Evolutionary conservation across 2,797 vertebrate species (phyloP).

Genomic region (Sciurus carolinensis): DNA sequence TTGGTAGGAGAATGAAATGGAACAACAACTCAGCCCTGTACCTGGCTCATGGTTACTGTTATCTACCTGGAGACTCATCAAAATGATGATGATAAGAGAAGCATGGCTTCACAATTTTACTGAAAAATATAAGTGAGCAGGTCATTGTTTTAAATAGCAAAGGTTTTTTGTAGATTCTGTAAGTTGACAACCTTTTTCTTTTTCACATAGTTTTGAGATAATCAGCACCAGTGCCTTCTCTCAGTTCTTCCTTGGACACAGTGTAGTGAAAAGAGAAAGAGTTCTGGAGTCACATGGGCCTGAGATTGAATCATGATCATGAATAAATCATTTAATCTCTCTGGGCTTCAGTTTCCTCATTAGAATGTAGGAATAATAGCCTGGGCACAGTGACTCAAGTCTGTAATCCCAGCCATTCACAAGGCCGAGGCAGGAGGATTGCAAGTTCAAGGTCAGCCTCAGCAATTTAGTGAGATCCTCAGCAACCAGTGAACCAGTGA

Average conservation of each 20-base stretch:
- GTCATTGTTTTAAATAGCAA: neutral
- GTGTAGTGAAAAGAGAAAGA: neutral
- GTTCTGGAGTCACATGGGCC: neutral
- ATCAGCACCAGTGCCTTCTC: neutral
- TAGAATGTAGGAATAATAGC: neutral
- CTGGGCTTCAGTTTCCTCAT: constrained; percentile 29
- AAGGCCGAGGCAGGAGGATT: too few relatives aligned
- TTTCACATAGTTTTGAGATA: neutral
- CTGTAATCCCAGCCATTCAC: too few relatives aligned
- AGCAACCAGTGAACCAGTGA: too few relatives aligned
- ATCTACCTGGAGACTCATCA: neutral
- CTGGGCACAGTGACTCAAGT: too few relatives aligned
- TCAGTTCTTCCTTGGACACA: neutral
- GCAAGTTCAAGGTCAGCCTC: too few relatives aligned
- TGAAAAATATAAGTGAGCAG: neutral
- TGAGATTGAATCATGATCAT: neutral
- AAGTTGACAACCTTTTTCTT: neutral
- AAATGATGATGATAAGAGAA: neutral
- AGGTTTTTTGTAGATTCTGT: neutral
- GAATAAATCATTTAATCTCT: neutral
- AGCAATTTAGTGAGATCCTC: too few relatives aligned
- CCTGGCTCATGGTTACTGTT: neutral
- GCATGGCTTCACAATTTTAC: neutral
- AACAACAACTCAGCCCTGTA: neutral
- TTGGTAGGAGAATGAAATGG: neutral